Conservation (phyloP, 2,113 vertebrate genomes). For the Lanius collurio region DNA sequence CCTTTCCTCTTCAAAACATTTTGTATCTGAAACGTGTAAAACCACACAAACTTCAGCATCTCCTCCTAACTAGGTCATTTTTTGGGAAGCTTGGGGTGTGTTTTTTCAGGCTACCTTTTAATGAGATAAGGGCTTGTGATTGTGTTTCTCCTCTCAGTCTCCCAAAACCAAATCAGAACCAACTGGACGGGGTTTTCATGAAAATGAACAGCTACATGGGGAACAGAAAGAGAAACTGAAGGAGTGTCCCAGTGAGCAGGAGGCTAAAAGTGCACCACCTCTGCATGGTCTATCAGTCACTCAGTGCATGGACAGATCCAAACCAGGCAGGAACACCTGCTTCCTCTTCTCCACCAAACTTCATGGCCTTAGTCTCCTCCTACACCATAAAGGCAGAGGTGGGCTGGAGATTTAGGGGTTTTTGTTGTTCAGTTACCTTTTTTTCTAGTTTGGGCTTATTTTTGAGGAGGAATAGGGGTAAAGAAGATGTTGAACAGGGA, state of each 20-base stretch:
- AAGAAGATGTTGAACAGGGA: neutral
- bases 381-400: neutral
- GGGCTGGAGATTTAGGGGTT: neutral
- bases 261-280: neutral
- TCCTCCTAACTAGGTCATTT: neutral
- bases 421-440: neutral
- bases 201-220: neutral
- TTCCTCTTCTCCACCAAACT: neutral
- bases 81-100: neutral
- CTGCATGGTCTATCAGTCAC: neutral
- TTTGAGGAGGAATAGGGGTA: neutral
- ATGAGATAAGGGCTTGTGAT: neutral
- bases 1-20: neutral
- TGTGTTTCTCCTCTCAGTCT: neutral
- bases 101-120: neutral
- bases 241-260: neutral
- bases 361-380: neutral
- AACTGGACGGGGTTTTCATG: neutral
- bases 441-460: neutral
- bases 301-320: neutral
- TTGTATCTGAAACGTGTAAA: neutral
- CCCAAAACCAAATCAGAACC: neutral
- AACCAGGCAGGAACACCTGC: neutral
- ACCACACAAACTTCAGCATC: neutral
- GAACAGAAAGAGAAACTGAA: conserved; percentile 11